A percentile compares a stretch with the other conserved stretches of the same genome.
Evolutionary conservation across 2,797 vertebrate genomes (phyloP).

Genomic region (Tragopan temminckii): DNA sequence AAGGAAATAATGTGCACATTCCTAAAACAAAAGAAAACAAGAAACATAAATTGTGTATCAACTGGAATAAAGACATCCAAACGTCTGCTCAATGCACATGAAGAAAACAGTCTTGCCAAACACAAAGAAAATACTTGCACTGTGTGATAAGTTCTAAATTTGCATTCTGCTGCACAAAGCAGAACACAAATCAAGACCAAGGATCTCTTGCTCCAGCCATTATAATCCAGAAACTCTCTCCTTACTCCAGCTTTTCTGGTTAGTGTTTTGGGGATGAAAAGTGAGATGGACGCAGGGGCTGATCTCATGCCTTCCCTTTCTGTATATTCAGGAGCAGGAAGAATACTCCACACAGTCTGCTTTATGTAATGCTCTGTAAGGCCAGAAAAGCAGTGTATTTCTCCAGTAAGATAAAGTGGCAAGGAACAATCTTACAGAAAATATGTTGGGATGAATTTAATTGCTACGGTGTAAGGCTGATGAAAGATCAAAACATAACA

Average conservation of each 20-base stretch:
- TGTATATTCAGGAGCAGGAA: background rate
- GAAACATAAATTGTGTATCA: background rate
- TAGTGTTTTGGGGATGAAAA: background rate
- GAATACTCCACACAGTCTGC: background rate
- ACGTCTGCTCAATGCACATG: background rate
- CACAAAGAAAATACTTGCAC: background rate
- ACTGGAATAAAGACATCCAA: background rate
- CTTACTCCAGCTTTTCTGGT: background rate
- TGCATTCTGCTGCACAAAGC: constrained; percentile 12
- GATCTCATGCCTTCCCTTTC: background rate
- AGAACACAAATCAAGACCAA: background rate
- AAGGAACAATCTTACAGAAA: background rate
- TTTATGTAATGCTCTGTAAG: background rate
- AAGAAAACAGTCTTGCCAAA: background rate
- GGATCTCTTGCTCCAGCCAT: background rate
- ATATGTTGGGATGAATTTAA: background rate
- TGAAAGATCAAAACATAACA: background rate
- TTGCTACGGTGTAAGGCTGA: background rate
- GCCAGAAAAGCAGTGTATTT: background rate
- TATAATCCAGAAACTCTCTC: background rate
- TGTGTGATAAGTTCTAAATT: constrained; percentile 9
- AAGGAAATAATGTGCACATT: constrained; percentile 98
- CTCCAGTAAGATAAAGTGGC: background rate
- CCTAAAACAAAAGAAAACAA: constrained; percentile 81
- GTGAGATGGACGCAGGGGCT: background rate